These are phyloP conservation scores for Aspidiotus rigidus DNA, from an alignment of 2,888 invertebrate genomes.

Conservation along the genomic window DNA sequence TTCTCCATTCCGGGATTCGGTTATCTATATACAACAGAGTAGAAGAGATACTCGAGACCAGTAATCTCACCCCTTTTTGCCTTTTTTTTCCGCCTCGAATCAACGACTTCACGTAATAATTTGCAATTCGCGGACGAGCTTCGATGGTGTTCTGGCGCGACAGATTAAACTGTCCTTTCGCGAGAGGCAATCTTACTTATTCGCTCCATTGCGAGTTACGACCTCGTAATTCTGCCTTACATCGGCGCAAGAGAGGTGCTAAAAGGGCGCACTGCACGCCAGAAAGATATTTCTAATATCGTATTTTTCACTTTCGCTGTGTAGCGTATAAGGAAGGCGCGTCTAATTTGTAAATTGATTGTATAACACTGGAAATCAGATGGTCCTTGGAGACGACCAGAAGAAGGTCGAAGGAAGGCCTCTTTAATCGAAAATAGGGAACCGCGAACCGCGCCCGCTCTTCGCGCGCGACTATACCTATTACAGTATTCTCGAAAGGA, in stretches of 20 bases:
- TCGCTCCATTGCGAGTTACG: too few relatives aligned
- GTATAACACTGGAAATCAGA: conserved; percentile 27
- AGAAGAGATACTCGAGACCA: too few relatives aligned
- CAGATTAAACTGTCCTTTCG: too few relatives aligned
- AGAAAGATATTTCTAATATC: conserved; percentile 3
- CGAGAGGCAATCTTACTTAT: too few relatives aligned
- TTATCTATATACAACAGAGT: too few relatives aligned
- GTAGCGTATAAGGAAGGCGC: neutral
- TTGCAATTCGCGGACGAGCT: too few relatives aligned
- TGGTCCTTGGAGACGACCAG: conserved; percentile 32
- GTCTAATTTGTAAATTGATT: conserved; percentile 31
- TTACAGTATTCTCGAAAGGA: conserved; percentile 29
- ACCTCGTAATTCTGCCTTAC: too few relatives aligned
- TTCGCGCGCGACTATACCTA: conserved; percentile 14
- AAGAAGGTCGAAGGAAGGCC: conserved; percentile 28
- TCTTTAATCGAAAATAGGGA: conserved; percentile 25
- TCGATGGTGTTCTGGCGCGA: too few relatives aligned
- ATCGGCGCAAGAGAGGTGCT: neutral
- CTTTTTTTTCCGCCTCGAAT: too few relatives aligned
- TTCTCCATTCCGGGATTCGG: too few relatives aligned
- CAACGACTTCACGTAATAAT: too few relatives aligned
- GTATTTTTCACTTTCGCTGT: conserved; percentile 28
- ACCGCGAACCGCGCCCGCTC: conserved; percentile 13
- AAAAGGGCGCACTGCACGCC: conserved; percentile 5
- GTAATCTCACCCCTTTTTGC: too few relatives aligned